Percentiles rank a stretch among this genome's conserved stretches.
phyloP scores from a whole-genome alignment of 2,888 invertebrate genomes.

The Latheticus oryzae region DNA sequence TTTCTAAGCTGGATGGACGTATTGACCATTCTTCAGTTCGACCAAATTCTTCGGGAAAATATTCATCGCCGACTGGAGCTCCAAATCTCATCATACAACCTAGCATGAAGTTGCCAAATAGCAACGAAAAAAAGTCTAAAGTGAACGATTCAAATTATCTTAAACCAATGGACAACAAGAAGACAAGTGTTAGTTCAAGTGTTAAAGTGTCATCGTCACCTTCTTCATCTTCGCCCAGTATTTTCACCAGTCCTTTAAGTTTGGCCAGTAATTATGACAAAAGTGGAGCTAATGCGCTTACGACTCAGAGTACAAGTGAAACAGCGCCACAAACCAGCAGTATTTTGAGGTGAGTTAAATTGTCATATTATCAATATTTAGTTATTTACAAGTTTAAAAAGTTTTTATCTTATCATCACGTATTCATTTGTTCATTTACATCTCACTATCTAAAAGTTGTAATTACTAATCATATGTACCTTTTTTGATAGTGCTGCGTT shows the following conservation, averaged over 20 bases:
- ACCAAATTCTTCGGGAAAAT: slow-evolving; percentile 55
- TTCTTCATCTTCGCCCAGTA: slow-evolving; percentile 63
- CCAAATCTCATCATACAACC: slow-evolving; percentile 60
- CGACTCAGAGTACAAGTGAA: slow-evolving; percentile 57
- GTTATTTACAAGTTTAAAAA: slow-evolving; percentile 30
- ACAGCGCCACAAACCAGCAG: slow-evolving; percentile 65
- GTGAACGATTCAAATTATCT: slow-evolving; percentile 52
- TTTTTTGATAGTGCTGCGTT: slow-evolving; percentile 72
- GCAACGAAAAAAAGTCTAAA: slow-evolving; percentile 47
- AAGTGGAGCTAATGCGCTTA: slow-evolving; percentile 43
- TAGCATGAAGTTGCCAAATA: slow-evolving; percentile 53
- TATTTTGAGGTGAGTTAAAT: slow-evolving; percentile 65
- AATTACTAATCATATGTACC: slow-evolving; percentile 20
- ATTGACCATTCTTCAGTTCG: slow-evolving; percentile 55
- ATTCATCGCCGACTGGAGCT: slow-evolving; percentile 47
- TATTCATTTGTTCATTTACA: slow-evolving; percentile 34
- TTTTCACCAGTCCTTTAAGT: slow-evolving; percentile 64
- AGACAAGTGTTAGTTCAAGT: slow-evolving; percentile 42
- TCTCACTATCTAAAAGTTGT: slow-evolving; percentile 30
- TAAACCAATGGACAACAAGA: slow-evolving; percentile 52
- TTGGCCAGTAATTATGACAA: slow-evolving; percentile 61
- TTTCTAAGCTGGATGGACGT: slow-evolving; percentile 51
- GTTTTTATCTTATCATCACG: slow-evolving; percentile 41
- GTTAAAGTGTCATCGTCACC: slow-evolving; percentile 57
- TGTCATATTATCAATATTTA: slow-evolving; percentile 9